These are phyloP conservation scores for Megaleporinus macrocephalus DNA, from an alignment of 2,113 vertebrate species.

Conservation along the genomic window DNA sequence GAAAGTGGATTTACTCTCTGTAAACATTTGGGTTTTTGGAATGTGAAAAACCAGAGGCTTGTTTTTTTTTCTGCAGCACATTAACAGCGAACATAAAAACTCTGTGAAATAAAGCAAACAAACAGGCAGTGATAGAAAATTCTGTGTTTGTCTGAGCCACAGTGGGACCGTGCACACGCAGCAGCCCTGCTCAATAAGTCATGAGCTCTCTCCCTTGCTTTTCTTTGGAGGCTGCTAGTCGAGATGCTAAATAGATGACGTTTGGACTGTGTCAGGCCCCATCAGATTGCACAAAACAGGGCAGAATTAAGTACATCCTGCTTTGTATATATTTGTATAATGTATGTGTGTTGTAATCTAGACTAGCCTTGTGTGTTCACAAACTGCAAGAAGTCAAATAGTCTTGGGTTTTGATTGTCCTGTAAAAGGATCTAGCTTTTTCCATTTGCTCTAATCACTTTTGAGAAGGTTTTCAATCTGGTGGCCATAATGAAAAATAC, in stretches of 20 bases:
- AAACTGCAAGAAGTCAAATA: conserved; percentile 57
- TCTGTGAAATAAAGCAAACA: conserved; percentile 56
- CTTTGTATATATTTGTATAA: conserved; percentile 57
- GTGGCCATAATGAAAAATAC: conserved; percentile 79
- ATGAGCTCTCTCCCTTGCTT: conserved; percentile 59
- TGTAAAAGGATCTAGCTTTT: conserved; percentile 60
- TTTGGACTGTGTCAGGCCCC: conserved; percentile 54
- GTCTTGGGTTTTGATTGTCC: conserved; percentile 63
- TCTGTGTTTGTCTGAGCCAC: conserved; percentile 57
- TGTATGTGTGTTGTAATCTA: conserved; percentile 50
- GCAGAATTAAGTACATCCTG: conserved; percentile 66
- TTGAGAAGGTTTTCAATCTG: conserved; percentile 75
- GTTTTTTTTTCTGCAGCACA: conserved; percentile 34
- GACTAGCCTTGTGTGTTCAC: conserved; percentile 18
- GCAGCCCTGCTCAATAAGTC: conserved; percentile 64
- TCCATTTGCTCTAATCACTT: conserved; percentile 67
- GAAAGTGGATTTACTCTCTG: conserved; percentile 29
- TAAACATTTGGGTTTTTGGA: conserved; percentile 44
- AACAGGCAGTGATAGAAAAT: conserved; percentile 61
- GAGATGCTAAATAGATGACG: conserved; percentile 67
- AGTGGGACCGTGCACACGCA: conserved; percentile 52
- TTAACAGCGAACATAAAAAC: conserved; percentile 50
- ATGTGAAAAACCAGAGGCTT: conserved; percentile 44
- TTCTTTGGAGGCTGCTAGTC: conserved; percentile 49
- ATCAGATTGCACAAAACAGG: conserved; percentile 58